Evolutionary conservation across 2,797 vertebrate genomes (phyloP).

Genomic region (Oryzias dopingdopingensis): DNA sequence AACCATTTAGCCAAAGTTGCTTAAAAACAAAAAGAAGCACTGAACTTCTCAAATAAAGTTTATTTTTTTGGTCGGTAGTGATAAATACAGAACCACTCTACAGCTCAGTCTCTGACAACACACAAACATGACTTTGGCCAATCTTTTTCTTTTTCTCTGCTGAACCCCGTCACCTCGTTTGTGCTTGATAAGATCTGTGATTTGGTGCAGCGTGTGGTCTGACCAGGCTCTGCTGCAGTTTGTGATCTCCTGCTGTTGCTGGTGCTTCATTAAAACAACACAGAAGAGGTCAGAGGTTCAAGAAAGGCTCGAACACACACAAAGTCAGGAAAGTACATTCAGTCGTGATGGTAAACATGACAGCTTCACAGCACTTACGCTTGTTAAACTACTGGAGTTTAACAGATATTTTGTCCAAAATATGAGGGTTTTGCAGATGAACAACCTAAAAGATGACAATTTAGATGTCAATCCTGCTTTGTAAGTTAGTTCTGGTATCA

Average conservation of each 20-base stretch:
- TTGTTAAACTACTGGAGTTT: background rate
- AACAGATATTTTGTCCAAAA: background rate
- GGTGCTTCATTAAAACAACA: slow-evolving; percentile 51
- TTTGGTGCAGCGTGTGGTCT: slow-evolving; percentile 36
- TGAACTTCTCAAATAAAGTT: no score
- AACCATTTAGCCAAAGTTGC: no score
- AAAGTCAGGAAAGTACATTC: slow-evolving; percentile 36
- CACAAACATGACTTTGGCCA: no score
- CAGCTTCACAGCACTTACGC: slow-evolving; percentile 13
- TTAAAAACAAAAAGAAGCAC: no score
- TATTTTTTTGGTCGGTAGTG: no score
- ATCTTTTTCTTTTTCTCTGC: background rate
- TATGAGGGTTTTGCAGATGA: background rate
- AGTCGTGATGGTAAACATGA: slow-evolving; percentile 16
- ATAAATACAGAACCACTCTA: no score
- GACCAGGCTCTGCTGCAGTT: slow-evolving; percentile 67
- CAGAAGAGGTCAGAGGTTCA: slow-evolving; percentile 41
- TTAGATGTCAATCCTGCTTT: background rate
- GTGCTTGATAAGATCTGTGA: slow-evolving; percentile 20
- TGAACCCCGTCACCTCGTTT: slow-evolving; percentile 31
- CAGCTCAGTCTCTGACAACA: no score
- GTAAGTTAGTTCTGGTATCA: background rate
- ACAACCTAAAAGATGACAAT: background rate
- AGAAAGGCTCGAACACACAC: slow-evolving; percentile 35
- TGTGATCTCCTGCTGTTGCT: slow-evolving; percentile 66